A percentile compares a stretch with the other conserved stretches of the same genome.
These are phyloP conservation scores for Lasius fuliginosus DNA, from an alignment of 2,888 invertebrate species.

Conservation along the genomic window DNA sequence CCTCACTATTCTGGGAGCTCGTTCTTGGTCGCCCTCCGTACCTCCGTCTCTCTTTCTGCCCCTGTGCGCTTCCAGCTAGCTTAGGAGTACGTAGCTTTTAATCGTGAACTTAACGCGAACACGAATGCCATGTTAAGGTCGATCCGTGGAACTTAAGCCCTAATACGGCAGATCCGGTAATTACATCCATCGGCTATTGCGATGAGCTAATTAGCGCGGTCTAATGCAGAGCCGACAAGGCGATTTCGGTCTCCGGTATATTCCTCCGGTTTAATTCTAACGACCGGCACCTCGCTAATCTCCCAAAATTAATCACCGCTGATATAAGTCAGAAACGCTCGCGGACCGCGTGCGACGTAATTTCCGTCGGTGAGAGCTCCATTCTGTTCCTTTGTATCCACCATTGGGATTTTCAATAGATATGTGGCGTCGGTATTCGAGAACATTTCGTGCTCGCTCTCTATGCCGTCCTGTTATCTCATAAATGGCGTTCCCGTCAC, in stretches of 20 bases:
- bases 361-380: slow-evolving; percentile 53
- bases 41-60: not conserved
- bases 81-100: slow-evolving; percentile 72
- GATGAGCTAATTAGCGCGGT: slow-evolving; percentile 68
- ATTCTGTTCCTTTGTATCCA: slow-evolving; percentile 54
- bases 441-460: slow-evolving; percentile 31
- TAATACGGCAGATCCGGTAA: slow-evolving; percentile 38
- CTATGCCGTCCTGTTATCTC: slow-evolving; percentile 25
- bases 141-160: slow-evolving; percentile 56
- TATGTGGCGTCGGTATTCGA: slow-evolving; percentile 17
- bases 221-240: slow-evolving; percentile 66
- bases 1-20: slow-evolving; percentile 65
- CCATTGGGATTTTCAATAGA: slow-evolving; percentile 54
- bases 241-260: slow-evolving; percentile 63
- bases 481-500: slow-evolving; percentile 25
- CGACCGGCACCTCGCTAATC: slow-evolving; percentile 76
- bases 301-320: slow-evolving; percentile 78
- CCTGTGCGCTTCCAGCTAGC: slow-evolving; percentile 25
- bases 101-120: slow-evolving; percentile 68
- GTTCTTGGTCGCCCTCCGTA: slow-evolving; percentile 35
- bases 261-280: slow-evolving; percentile 71
- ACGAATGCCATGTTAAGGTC: slow-evolving; percentile 70
- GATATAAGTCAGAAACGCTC: slow-evolving; percentile 66
- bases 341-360: slow-evolving; percentile 58
- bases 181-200: slow-evolving; percentile 22